Evolutionary conservation across 1,140 invertebrate species (phyloP).

Genomic region (Acromyrmex echinatior): DNA sequence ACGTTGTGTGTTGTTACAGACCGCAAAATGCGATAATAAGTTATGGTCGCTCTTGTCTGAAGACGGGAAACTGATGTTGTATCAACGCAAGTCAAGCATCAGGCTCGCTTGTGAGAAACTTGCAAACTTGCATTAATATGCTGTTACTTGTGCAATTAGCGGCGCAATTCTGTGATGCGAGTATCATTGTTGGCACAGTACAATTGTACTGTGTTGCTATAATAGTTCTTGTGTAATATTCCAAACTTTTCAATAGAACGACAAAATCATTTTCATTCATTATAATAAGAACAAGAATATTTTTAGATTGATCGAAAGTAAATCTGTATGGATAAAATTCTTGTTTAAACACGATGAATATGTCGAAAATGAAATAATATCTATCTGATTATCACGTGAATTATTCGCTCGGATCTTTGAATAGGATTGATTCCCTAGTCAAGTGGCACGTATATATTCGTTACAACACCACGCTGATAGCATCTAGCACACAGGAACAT

Average conservation of each 20-base stretch:
- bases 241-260: not conserved
- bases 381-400: constrained; percentile 11
- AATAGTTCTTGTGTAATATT: constrained; percentile 1
- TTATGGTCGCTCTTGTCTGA: constrained; percentile 65
- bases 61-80: constrained; percentile 69
- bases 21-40: constrained; percentile 74
- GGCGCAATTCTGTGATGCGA: constrained; percentile 19
- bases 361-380: not conserved
- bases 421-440: constrained; percentile 41
- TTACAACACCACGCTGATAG: constrained; percentile 28
- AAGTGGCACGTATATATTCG: constrained; percentile 24
- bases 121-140: constrained; percentile 52
- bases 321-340: not conserved
- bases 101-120: constrained; percentile 50
- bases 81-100: constrained; percentile 57
- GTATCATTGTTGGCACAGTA: not conserved
- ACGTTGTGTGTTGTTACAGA: constrained; percentile 58
- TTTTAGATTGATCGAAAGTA: not conserved
- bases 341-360: not conserved
- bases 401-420: constrained; percentile 25
- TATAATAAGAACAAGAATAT: not conserved
- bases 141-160: constrained; percentile 54
- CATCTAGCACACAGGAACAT: constrained; percentile 26
- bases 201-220: not conserved
- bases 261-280: not conserved